A percentile compares a stretch with the other conserved stretches of the same genome.
Conservation (phyloP, 1,140 invertebrate genomes). For the Eurosta solidaginis region DNA sequence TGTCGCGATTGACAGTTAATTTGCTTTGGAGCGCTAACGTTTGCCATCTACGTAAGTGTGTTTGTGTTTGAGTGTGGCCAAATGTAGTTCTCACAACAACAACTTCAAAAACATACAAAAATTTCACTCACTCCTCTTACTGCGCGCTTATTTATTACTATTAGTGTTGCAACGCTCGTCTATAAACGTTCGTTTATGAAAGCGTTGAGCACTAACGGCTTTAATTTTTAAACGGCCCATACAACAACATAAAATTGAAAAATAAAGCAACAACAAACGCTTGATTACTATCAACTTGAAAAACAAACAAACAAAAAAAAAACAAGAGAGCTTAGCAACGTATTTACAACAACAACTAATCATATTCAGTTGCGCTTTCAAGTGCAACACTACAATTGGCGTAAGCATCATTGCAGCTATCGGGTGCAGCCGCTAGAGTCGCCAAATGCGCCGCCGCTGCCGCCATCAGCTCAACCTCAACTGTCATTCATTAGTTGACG, state of each 20-base stretch:
- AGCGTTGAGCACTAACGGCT: not conserved
- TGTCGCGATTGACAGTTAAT: not conserved
- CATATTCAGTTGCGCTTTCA: not conserved
- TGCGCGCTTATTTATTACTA: not conserved
- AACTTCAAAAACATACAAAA: not conserved
- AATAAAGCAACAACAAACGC: not conserved
- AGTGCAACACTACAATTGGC: not conserved
- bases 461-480: slow-evolving; percentile 9
- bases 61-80: too few species aligned
- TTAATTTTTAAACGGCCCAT: not conserved
- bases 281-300: not conserved
- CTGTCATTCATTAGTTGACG: slow-evolving; percentile 28
- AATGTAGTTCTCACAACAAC: not conserved
- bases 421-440: not conserved
- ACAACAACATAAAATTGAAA: too few species aligned
- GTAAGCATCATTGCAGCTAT: not conserved
- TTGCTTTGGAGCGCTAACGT: not conserved
- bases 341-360: not conserved
- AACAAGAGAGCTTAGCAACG: not conserved
- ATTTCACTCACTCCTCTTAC: not conserved
- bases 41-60: too few species aligned
- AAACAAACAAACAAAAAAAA: not conserved
- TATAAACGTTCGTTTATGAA: not conserved
- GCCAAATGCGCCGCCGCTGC: not conserved
- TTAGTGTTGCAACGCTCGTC: not conserved